Evolutionary conservation across 2,113 vertebrate genomes (phyloP).

Genomic region (Phrynocephalus versicolor): DNA sequence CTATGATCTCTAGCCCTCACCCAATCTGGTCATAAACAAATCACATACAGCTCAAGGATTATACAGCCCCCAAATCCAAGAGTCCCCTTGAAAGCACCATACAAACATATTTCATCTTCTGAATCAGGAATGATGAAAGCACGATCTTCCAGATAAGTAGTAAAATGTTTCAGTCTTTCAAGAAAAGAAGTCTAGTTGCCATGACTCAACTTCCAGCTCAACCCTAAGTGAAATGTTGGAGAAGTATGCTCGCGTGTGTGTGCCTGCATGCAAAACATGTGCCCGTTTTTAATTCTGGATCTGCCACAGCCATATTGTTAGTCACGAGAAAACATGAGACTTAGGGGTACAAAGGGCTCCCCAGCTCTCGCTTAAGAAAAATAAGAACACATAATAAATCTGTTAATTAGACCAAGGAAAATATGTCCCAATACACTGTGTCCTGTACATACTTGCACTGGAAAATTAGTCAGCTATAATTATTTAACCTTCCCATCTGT

Average conservation of each 20-base stretch:
- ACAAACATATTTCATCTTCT: no score
- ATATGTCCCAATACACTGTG: not conserved
- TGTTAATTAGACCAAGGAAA: not conserved
- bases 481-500: not conserved
- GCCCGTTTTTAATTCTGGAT: not conserved
- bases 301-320: not conserved
- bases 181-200: no score
- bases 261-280: not conserved
- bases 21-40: constrained; percentile 25
- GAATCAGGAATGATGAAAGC: no score
- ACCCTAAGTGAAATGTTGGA: not conserved
- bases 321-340: not conserved
- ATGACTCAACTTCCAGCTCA: not conserved
- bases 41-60: constrained; percentile 20
- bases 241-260: not conserved
- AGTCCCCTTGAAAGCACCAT: not conserved
- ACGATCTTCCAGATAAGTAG: no score
- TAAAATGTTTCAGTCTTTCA: no score
- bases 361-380: not conserved
- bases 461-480: not conserved
- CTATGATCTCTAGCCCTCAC: not conserved
- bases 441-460: not conserved
- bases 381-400: not conserved
- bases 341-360: not conserved
- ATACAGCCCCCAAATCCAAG: constrained; percentile 22